A percentile compares a stretch with the other conserved stretches of the same genome.
These are phyloP conservation scores for Smutsia temminckii DNA, from an alignment of 2,797 vertebrate genomes.

Conservation along the genomic window DNA sequence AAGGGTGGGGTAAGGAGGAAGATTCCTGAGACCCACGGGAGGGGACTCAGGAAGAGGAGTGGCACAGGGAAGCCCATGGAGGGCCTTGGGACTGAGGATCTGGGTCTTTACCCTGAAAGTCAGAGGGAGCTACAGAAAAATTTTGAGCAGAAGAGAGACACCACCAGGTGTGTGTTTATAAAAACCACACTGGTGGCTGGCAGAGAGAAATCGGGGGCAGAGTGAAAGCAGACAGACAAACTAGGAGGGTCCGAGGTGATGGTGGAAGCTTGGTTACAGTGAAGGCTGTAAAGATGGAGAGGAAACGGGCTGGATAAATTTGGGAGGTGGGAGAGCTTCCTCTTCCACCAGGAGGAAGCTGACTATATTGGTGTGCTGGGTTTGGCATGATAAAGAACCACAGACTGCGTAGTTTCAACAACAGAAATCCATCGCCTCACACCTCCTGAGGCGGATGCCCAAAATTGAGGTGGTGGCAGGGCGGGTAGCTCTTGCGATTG, in stretches of 20 bases:
- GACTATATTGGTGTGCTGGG: accelerated
- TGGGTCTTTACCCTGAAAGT: not conserved
- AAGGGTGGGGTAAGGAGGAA: not conserved
- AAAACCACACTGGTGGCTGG: not conserved
- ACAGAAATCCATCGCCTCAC: not conserved
- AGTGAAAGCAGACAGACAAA: not conserved
- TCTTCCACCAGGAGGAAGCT: not conserved
- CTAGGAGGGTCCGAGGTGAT: not conserved
- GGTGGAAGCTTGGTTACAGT: not conserved
- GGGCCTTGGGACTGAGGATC: not conserved
- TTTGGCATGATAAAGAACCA: not conserved
- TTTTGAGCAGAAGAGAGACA: not conserved
- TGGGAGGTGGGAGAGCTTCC: not conserved
- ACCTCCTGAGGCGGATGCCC: not conserved
- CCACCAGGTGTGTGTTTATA: not conserved
- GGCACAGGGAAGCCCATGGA: not conserved
- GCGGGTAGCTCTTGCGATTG: not conserved
- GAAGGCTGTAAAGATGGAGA: not conserved
- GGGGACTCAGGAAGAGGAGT: not conserved
- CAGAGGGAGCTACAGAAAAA: not conserved
- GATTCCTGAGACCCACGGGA: accelerated
- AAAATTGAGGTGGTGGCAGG: accelerated
- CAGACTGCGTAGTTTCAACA: not conserved
- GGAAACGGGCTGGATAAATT: not conserved
- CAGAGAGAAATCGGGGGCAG: not conserved